A percentile compares a stretch with the other conserved stretches of the same genome.
These are phyloP conservation scores for Caerostris darwini DNA, from an alignment of 1,140 invertebrate species.

Conservation along the genomic window DNA sequence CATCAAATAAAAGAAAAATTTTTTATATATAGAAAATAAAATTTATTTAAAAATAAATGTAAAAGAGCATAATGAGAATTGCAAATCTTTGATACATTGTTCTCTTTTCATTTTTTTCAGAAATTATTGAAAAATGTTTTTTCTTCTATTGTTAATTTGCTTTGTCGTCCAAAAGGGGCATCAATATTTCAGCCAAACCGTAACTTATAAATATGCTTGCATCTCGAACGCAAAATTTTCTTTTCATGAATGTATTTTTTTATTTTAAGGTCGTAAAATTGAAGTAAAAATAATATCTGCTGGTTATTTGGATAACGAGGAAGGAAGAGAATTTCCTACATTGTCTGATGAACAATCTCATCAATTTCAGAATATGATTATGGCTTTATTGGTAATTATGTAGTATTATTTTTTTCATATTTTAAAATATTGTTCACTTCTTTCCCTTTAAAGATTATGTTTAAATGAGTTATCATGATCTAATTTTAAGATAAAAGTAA, in stretches of 20 bases:
- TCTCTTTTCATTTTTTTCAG: too few relatives aligned
- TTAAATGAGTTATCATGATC: too few relatives aligned
- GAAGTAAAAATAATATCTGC: slow-evolving; percentile 79
- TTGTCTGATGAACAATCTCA: slow-evolving; percentile 77
- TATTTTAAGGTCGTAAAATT: slow-evolving; percentile 75
- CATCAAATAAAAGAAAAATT: too few relatives aligned
- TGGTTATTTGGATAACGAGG: slow-evolving; percentile 75
- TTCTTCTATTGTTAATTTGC: too few relatives aligned
- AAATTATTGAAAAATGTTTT: background rate
- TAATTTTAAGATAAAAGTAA: too few relatives aligned
- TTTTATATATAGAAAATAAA: too few relatives aligned
- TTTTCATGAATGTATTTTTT: background rate
- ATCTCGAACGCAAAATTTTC: background rate
- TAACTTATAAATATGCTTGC: background rate
- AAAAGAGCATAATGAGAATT: too few relatives aligned
- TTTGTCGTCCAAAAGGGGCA: too few relatives aligned
- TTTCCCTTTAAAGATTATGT: too few relatives aligned
- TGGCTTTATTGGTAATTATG: slow-evolving; percentile 76
- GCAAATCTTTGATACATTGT: too few relatives aligned
- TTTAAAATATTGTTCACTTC: background rate
- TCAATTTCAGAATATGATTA: slow-evolving; percentile 78
- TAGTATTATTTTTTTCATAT: background rate
- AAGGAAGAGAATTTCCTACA: slow-evolving; percentile 71
- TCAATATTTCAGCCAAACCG: too few relatives aligned
- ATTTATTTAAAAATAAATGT: too few relatives aligned